phyloP scores from a whole-genome alignment of 2,113 vertebrate genomes.

The Gavia stellata region DNA sequence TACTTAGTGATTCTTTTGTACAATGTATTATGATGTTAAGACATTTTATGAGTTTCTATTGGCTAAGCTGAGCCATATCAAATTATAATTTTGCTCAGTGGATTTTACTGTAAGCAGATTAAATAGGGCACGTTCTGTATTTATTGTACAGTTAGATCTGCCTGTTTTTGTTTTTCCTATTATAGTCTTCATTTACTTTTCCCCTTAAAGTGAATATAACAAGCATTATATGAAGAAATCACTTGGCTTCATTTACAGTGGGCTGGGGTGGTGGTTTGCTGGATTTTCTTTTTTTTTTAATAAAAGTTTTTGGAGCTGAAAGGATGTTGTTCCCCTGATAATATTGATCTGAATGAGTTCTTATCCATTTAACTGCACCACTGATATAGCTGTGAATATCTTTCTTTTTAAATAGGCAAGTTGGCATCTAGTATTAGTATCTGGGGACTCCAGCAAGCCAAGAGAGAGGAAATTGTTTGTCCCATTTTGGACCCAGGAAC shows the following conservation, averaged over 20 bases:
- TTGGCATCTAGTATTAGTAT: not conserved
- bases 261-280: not conserved
- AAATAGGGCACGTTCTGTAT: slow-evolving; percentile 64
- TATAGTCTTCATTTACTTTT: slow-evolving; percentile 59
- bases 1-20: slow-evolving; percentile 73
- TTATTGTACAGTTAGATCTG: slow-evolving; percentile 33
- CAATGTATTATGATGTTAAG: slow-evolving; percentile 73
- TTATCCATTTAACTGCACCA: slow-evolving; percentile 25
- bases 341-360: slow-evolving; percentile 8
- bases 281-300: not conserved
- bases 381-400: not conserved
- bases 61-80: slow-evolving; percentile 72
- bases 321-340: slow-evolving; percentile 13
- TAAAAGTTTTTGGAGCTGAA: slow-evolving; percentile 32
- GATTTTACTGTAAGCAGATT: slow-evolving; percentile 76
- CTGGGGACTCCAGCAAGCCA: not conserved
- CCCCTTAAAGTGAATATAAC: slow-evolving; percentile 36
- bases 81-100: slow-evolving; percentile 77
- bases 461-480: not conserved
- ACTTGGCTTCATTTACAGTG: not conserved
- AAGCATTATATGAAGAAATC: not conserved
- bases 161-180: slow-evolving; percentile 55
- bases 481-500: not conserved
- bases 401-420: not conserved
- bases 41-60: slow-evolving; percentile 74